Evolutionary conservation across 2,797 vertebrate species (phyloP), one percentile per base, ranked within the genome.

Genomic region (Channa striata): DNA sequence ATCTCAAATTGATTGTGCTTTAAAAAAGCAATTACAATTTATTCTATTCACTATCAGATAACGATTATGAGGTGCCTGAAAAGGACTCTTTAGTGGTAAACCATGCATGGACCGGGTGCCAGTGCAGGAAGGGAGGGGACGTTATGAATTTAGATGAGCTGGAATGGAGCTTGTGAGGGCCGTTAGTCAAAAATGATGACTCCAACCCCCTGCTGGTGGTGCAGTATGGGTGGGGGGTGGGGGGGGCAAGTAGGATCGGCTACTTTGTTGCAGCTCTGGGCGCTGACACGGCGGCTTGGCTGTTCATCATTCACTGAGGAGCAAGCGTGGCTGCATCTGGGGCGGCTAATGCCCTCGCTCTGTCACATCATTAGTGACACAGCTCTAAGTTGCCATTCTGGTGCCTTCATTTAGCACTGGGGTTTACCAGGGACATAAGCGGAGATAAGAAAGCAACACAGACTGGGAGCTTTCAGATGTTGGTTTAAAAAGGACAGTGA

Each of bases 21-120:
- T 89, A 88, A 92, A 92, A 92, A 93, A 87, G 80, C 90, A 90
- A 93, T 94, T 92, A 90, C 82, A 90, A 92, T 91, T 87, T 86
- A 92, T 92, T 92, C 79, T 89, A 74, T 89, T 87, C 56, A 56
- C 84, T 80, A 92, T 93, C 88, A 89, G 88, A 91, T 91, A 91
- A 86, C 54, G 73, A 91, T 92, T 90, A 89, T 86, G 87, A 87
- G 89, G 82, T 86, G 84, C 83, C 87, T 89, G 85, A 90, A 89
- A 91, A 83, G 64, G 82, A 73, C 87, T 91, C 84, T 90, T 92
- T 91, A 92, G 89, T 72, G 84, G 86, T 89, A 87, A 92, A 84
- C 85, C 89, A 86, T 89, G 84, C 92, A 85, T 90, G 80, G 76
- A 78, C 76, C 13, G 69, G 68, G 82, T 77, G 79, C 67, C 66